phyloP scores from a whole-genome alignment of 2,113 vertebrate genomes.

The Micronisus gabar region DNA sequence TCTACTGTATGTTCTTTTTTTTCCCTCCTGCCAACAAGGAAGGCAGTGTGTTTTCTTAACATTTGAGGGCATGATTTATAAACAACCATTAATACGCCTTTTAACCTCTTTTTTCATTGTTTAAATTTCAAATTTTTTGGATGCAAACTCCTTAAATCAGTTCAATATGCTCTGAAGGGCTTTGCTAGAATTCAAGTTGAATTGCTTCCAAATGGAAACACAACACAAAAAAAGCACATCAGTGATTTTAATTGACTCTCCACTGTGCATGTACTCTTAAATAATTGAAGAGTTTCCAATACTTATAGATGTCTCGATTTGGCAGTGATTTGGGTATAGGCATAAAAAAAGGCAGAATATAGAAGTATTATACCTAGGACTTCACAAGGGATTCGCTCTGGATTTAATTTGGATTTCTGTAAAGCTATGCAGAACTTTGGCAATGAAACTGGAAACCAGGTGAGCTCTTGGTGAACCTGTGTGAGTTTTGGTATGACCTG shows the following conservation, averaged over 20 bases:
- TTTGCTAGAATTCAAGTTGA: conserved; percentile 25
- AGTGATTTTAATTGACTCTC: conserved; percentile 30
- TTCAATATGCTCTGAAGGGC: conserved; percentile 36
- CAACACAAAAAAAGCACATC: neutral
- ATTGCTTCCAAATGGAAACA: conserved; percentile 55
- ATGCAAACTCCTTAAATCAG: conserved; percentile 45
- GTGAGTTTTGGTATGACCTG: neutral
- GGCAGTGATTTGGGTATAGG: neutral
- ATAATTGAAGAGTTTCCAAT: conserved; percentile 11
- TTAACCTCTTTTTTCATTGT: conserved; percentile 35
- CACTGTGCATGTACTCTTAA: neutral
- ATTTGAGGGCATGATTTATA: conserved; percentile 14
- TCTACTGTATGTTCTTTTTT: neutral
- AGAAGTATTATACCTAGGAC: neutral
- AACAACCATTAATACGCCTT: conserved; percentile 16
- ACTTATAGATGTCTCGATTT: neutral
- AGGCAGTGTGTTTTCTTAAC: conserved; percentile 50
- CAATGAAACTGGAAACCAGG: conserved; percentile 1
- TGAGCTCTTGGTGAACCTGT: neutral
- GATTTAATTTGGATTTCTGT: neutral
- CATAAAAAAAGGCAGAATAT: neutral
- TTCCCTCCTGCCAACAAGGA: neutral
- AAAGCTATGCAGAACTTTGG: neutral
- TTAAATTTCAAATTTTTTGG: conserved; percentile 56
- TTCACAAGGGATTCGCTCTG: neutral